A percentile compares a stretch with the other conserved stretches of the same genome.
phyloP scores from a whole-genome alignment of 2,113 vertebrate genomes.

The Electrona antarctica region DNA sequence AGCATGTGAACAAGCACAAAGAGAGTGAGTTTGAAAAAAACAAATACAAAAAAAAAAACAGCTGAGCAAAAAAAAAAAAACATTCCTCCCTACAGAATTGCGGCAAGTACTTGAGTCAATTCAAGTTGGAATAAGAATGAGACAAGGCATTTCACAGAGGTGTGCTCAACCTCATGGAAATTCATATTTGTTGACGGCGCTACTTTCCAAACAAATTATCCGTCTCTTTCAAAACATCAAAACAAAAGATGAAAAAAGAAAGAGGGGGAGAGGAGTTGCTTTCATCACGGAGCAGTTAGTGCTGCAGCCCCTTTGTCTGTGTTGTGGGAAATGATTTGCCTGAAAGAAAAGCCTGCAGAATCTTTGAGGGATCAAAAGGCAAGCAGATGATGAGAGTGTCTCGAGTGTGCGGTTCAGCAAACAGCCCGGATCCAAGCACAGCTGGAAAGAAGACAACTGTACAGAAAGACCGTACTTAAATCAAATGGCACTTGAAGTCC shows the following conservation, averaged over 20 bases:
- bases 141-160: slow-evolving; percentile 35
- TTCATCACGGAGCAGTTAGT: slow-evolving; percentile 9
- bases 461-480: slow-evolving; percentile 36
- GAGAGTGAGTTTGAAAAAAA: slow-evolving; percentile 5
- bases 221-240: slow-evolving; percentile 39
- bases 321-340: slow-evolving; percentile 25
- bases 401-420: slow-evolving; percentile 35
- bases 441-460: slow-evolving; percentile 45
- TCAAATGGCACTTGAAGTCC: slow-evolving; percentile 46
- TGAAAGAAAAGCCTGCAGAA: slow-evolving; percentile 28
- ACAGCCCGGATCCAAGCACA: slow-evolving; percentile 22
- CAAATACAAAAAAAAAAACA: slow-evolving; percentile 4
- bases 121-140: slow-evolving; percentile 36
- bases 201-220: slow-evolving; percentile 36
- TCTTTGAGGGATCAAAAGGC: slow-evolving; percentile 31
- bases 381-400: slow-evolving; percentile 14
- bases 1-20: slow-evolving; percentile 15
- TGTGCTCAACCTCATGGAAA: slow-evolving; percentile 27
- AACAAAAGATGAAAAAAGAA: slow-evolving; percentile 28
- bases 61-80: slow-evolving; percentile 11
- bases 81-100: slow-evolving; percentile 34
- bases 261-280: background rate
- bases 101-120: slow-evolving; percentile 33
- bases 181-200: slow-evolving; percentile 21
- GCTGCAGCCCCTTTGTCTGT: slow-evolving; percentile 3